Conservation (phyloP, 2,888 invertebrate genomes). For the Steinernema hermaphroditum region DNA sequence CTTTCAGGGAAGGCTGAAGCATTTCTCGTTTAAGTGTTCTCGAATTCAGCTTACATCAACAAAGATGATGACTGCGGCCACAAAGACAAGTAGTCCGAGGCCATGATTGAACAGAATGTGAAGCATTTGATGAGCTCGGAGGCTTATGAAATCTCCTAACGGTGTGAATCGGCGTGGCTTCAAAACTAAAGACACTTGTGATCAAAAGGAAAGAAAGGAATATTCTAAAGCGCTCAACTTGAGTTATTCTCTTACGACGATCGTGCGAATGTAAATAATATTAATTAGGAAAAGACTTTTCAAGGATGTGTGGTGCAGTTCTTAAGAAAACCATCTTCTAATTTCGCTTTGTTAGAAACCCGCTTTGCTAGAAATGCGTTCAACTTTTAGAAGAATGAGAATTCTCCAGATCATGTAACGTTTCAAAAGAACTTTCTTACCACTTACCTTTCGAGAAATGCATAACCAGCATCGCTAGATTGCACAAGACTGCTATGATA, state of each 20-base stretch:
- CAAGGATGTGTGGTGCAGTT: too few relatives aligned
- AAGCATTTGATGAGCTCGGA: slow-evolving; percentile 10
- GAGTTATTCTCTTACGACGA: too few relatives aligned
- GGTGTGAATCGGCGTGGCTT: slow-evolving; percentile 18
- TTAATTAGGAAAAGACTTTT: too few relatives aligned
- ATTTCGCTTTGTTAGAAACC: too few relatives aligned
- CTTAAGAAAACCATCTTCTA: too few relatives aligned
- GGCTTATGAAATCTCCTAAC: slow-evolving; percentile 6
- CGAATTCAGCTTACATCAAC: background rate
- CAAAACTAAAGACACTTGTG: background rate
- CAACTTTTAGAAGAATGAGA: too few relatives aligned
- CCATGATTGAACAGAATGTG: slow-evolving; percentile 16
- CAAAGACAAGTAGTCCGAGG: background rate
- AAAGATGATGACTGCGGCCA: background rate
- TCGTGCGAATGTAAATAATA: too few relatives aligned
- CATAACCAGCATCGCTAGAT: slow-evolving; percentile 20
- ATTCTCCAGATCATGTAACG: too few relatives aligned
- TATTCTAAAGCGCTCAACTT: too few relatives aligned
- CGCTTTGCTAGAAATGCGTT: too few relatives aligned
- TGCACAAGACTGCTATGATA: background rate
- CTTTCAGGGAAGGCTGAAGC: background rate
- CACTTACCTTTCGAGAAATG: slow-evolving; percentile 21
- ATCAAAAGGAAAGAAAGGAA: too few relatives aligned
- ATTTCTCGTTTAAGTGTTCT: background rate
- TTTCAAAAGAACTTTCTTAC: too few relatives aligned